Conservation (phyloP, 2,888 invertebrate species). For the Phlogophora meticulosa region DNA sequence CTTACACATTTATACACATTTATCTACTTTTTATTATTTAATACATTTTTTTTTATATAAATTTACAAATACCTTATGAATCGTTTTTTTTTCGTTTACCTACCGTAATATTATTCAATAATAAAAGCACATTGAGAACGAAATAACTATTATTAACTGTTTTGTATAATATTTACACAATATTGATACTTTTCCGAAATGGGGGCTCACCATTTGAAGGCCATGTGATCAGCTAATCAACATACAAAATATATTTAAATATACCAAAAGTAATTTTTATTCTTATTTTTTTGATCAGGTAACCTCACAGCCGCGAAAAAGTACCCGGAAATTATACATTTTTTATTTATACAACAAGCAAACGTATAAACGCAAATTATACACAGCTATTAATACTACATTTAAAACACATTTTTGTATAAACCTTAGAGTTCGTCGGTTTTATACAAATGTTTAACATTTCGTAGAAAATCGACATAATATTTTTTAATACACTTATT, state of each 20-base stretch:
- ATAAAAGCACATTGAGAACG: slow-evolving; percentile 64
- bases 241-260: slow-evolving; percentile 61
- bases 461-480: slow-evolving; percentile 48
- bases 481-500: slow-evolving; percentile 41
- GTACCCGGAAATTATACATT: slow-evolving; percentile 70
- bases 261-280: slow-evolving; percentile 49
- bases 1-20: slow-evolving; percentile 67
- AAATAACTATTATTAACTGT: slow-evolving; percentile 44
- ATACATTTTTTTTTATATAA: slow-evolving; percentile 59
- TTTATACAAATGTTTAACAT: slow-evolving; percentile 49
- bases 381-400: slow-evolving; percentile 49
- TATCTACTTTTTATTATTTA: slow-evolving; percentile 64
- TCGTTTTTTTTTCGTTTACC: slow-evolving; percentile 40
- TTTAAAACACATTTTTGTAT: slow-evolving; percentile 53
- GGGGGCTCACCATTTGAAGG: slow-evolving; percentile 88
- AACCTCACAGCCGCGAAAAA: slow-evolving; percentile 80
- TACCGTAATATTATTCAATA: slow-evolving; percentile 51
- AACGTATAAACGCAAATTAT: slow-evolving; percentile 61
- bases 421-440: slow-evolving; percentile 44
- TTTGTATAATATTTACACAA: slow-evolving; percentile 68
- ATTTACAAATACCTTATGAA: slow-evolving; percentile 62
- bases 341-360: slow-evolving; percentile 55
- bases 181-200: slow-evolving; percentile 83
- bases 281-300: slow-evolving; percentile 73
- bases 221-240: slow-evolving; percentile 78